phyloP scores from a whole-genome alignment of 2,113 vertebrate species.

The Stegastes partitus region DNA sequence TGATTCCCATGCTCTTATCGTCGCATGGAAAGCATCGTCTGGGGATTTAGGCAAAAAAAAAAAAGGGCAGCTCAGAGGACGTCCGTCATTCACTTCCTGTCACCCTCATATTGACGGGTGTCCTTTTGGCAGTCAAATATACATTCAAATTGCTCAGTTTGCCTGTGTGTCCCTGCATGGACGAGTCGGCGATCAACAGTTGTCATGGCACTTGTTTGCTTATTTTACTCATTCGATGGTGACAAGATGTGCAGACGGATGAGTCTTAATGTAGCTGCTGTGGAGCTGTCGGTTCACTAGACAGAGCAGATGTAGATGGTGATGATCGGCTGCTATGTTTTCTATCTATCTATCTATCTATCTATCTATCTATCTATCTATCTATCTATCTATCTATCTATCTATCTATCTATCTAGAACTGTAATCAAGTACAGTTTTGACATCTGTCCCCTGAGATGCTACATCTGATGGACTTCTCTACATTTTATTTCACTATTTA shows the following conservation, averaged over 20 bases:
- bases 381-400: no score
- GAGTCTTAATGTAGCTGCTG: neutral
- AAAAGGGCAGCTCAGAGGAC: neutral
- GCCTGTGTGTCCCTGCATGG: neutral
- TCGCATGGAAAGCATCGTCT: neutral
- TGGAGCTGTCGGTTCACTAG: no score
- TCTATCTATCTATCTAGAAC: no score
- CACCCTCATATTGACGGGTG: neutral
- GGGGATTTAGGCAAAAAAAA: neutral
- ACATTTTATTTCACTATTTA: no score
- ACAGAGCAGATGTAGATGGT: no score
- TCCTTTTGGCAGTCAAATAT: conserved; percentile 66
- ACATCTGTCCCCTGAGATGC: no score
- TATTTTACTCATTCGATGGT: neutral
- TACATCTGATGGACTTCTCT: no score
- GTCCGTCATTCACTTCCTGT: neutral
- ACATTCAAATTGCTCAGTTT: conserved; percentile 52
- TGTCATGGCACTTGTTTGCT: conserved; percentile 38
- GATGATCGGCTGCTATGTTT: no score
- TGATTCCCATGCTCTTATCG: no score
- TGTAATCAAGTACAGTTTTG: no score
- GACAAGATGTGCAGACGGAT: conserved; percentile 13
- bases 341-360: no score
- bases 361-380: no score
- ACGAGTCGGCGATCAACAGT: conserved; percentile 18